These are phyloP conservation scores for Dendronephthya gigantea DNA, from an alignment of 64 coral and sea anemone species.

Conservation along the genomic window DNA sequence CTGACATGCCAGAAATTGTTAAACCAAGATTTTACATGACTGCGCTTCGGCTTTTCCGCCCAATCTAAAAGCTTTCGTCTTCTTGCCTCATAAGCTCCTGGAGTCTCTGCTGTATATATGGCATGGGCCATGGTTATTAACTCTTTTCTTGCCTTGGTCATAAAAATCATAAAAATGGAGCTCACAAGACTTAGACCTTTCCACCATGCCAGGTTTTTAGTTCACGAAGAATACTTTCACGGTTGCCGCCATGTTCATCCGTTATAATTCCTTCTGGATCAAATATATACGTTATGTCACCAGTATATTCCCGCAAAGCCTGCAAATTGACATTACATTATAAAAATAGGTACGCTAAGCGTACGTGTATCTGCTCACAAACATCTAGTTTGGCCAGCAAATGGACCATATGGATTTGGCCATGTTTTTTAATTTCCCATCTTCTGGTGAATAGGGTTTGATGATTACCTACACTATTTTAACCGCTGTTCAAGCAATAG, in stretches of 20 bases:
- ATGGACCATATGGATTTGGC: too few relatives aligned
- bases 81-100: conserved; percentile 18
- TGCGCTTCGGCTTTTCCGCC: conserved; percentile 18
- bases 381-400: too few relatives aligned
- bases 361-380: too few relatives aligned
- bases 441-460: too few relatives aligned
- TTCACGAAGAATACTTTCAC: neutral
- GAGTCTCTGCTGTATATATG: conserved; percentile 31
- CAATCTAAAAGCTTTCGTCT: conserved; percentile 9
- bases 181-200: conserved; percentile 34
- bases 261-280: conserved; percentile 32
- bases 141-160: conserved; percentile 5
- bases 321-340: too few relatives aligned
- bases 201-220: conserved; percentile 1
- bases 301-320: conserved; percentile 26
- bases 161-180: conserved; percentile 43
- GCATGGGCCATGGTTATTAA: conserved; percentile 25
- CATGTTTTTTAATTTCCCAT: too few relatives aligned
- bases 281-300: conserved; percentile 25
- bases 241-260: conserved; percentile 29
- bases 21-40: conserved; percentile 22
- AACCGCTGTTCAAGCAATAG: too few relatives aligned
- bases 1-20: conserved; percentile 33
- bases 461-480: too few relatives aligned
- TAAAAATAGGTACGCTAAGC: neutral